phyloP scores from a whole-genome alignment of 2,797 vertebrate species.

The Sebastiscus albofasciatus region DNA sequence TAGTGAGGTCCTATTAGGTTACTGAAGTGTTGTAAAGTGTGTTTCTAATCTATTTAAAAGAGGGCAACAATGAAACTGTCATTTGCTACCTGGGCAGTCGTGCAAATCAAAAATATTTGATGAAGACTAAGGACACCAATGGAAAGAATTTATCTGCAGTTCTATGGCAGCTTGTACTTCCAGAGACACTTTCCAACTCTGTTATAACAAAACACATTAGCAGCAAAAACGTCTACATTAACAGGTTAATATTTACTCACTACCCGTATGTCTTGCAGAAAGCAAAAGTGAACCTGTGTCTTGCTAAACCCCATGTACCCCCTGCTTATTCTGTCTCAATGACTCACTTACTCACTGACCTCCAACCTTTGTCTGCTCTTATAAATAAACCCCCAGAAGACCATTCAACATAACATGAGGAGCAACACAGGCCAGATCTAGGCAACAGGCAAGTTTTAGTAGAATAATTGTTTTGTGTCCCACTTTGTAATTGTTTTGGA shows the following conservation, averaged over 20 bases:
- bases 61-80: not conserved
- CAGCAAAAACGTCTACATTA: not conserved
- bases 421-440: conserved; percentile 6
- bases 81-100: not conserved
- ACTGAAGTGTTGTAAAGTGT: not conserved
- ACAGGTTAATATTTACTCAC: not conserved
- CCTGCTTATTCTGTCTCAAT: conserved; percentile 39
- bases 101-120: not conserved
- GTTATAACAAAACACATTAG: not conserved
- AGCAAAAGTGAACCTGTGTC: not conserved
- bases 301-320: not conserved
- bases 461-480: not conserved
- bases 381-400: conserved; percentile 73
- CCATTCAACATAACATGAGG: conserved; percentile 42
- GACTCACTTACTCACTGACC: conserved; percentile 69
- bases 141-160: not conserved
- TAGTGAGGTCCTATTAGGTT: not conserved
- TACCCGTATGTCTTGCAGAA: not conserved
- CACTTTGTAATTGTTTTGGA: not conserved
- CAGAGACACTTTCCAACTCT: not conserved
- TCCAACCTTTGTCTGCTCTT: conserved; percentile 76
- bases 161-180: not conserved
- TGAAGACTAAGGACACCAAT: not conserved
- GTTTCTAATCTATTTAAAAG: not conserved
- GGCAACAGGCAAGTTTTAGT: not conserved